Evolutionary conservation across 2,797 vertebrate species (phyloP), one percentile per base, ranked within the genome.

Genomic region (Sphenodon punctatus): DNA sequence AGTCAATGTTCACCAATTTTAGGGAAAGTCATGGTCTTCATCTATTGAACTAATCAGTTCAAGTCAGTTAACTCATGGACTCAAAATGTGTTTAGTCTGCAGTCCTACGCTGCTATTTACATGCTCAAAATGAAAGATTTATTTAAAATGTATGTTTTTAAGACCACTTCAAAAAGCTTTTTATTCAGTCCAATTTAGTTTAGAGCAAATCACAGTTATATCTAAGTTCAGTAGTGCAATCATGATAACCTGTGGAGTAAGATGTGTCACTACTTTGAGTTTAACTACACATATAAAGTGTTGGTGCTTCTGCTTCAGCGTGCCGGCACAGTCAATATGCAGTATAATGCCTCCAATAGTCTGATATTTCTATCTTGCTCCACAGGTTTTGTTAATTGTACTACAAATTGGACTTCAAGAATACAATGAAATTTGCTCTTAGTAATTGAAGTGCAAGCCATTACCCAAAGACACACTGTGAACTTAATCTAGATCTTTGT

Each of bases 21-120:
- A 69, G 32, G 84, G 80, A 85, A 74, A 56, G 14, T 22, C 84
- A 10, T 61, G 25, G 65, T 66, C 9, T 0, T 8, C 75, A 12
- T 76, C 55, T 78, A 27, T 87, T 88, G 38, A 75, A 51, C 23
- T 74, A 80, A 92, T 84, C 27, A 73, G 69, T 86, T 84, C 80
- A 88, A 85, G 42, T 45, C 74, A 34, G 7, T 89, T 89, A 89
- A 75, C 23, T 93, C 53, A 67, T 1, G 0, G 73, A 67, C 81
- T 84, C 75, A 80, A 77, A 89, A 84, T 76, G n/a, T n/a, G 67
- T 88, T 77, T 82, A 73, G 30, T 68, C 49, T 90, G 71, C 88
- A 92, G 92, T 88, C 86, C 85, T 79, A 46, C 74, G 83, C 48
- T 76, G 12, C 79, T 88, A 74, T 71, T 85, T 88, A 77, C 74